A percentile compares a stretch with the other conserved stretches of the same genome.
phyloP scores from a whole-genome alignment of 2,888 invertebrate genomes.

The Zaprionus obscuricornis region DNA sequence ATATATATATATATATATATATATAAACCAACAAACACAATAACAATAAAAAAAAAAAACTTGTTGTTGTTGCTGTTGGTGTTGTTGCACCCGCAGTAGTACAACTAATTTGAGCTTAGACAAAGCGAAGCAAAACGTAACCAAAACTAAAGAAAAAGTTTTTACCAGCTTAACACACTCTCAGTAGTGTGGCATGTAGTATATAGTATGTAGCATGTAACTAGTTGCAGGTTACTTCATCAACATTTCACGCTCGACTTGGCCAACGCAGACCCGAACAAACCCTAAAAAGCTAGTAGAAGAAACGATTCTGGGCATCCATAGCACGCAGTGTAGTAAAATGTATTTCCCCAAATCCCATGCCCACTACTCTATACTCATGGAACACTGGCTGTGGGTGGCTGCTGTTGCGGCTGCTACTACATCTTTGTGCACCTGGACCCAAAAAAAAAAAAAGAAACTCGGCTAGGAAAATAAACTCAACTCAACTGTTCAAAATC shows the following conservation, averaged over 20 bases:
- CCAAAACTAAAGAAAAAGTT: slow-evolving; percentile 27
- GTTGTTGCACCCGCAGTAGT: slow-evolving; percentile 43
- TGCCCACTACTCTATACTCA: slow-evolving; percentile 10
- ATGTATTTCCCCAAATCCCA: slow-evolving; percentile 67
- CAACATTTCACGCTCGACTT: slow-evolving; percentile 75
- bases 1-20: no score
- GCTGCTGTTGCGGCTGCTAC: slow-evolving; percentile 19
- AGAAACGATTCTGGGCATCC: slow-evolving; percentile 45
- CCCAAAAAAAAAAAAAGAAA: no score
- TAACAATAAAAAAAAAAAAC: slow-evolving; percentile 3
- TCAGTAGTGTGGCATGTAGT: slow-evolving; percentile 32
- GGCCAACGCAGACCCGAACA: slow-evolving; percentile 38
- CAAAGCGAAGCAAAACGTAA: slow-evolving; percentile 37
- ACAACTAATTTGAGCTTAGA: slow-evolving; percentile 68
- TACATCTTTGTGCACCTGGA: slow-evolving; percentile 52
- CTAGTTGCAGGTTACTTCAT: slow-evolving; percentile 67
- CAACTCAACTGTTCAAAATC: slow-evolving; percentile 75
- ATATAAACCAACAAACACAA: not conserved
- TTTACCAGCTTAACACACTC: slow-evolving; percentile 63
- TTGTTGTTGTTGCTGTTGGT: slow-evolving; percentile 28
- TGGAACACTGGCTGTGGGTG: slow-evolving; percentile 14
- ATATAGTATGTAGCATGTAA: slow-evolving; percentile 52
- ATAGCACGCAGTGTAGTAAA: slow-evolving; percentile 67
- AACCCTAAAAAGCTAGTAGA: slow-evolving; percentile 19
- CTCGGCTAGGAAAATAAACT: slow-evolving; percentile 66